Conservation (phyloP, 2,888 invertebrate genomes). For the Hedya salicella region DNA sequence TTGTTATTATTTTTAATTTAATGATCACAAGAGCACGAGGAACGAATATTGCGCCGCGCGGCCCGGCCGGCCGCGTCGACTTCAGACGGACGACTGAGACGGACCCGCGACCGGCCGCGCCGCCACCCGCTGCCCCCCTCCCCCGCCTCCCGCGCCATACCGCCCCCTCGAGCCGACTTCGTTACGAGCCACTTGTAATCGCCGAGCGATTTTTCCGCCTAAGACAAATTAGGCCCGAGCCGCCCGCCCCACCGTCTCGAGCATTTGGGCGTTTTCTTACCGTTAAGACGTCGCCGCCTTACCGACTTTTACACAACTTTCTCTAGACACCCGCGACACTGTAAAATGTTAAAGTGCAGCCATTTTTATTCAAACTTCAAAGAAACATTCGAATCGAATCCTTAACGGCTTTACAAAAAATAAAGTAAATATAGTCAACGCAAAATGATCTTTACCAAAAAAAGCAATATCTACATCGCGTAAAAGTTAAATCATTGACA, state of each 20-base stretch:
- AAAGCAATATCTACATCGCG: conserved; percentile 2
- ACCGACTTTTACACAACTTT: conserved; percentile 23
- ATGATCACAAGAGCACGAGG: conserved; percentile 85
- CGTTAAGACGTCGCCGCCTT: conserved; percentile 69
- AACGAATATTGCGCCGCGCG: conserved; percentile 84
- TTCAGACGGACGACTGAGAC: conserved; percentile 84
- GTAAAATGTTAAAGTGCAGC: not conserved
- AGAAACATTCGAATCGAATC: not conserved
- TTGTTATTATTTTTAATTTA: conserved; percentile 77
- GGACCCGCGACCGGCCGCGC: conserved; percentile 66
- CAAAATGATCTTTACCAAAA: not conserved
- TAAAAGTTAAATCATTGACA: conserved; percentile 62
- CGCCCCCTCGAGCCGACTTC: conserved; percentile 73
- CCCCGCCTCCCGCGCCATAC: conserved; percentile 50
- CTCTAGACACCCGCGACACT: not conserved
- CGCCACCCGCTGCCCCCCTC: conserved; percentile 57
- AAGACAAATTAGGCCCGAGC: conserved; percentile 84
- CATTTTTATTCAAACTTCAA: not conserved
- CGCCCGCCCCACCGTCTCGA: conserved; percentile 63
- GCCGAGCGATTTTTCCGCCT: conserved; percentile 84
- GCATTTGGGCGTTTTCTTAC: conserved; percentile 76
- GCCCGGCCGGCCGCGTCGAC: conserved; percentile 84
- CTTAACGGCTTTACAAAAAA: not conserved
- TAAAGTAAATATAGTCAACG: not conserved
- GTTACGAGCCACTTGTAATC: conserved; percentile 85